Base-by-base conservation (phyloP, 2,797 vertebrate genomes). In the Odontamblyopus lacepedii region DNA sequence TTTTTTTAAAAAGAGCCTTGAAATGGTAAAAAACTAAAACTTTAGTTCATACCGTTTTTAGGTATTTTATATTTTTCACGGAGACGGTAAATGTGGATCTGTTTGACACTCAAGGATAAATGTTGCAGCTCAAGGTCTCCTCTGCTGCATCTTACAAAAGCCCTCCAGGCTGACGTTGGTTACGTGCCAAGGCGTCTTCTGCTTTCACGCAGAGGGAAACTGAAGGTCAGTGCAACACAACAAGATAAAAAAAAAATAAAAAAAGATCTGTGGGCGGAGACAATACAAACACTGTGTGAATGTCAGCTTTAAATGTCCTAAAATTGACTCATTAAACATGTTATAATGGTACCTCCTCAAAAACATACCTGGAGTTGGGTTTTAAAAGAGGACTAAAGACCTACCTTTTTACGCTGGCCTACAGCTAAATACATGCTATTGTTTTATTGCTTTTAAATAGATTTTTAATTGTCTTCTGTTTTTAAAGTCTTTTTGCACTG, bases 91-190 rank as follows among this genome's bases (percentile, higher is more conserved):
- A 86, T 78, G 74, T 75, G 61, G 87, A 16, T 59, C 74, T 83
- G 72, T 82, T 87, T 77, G 74, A 84, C 74, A 73, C 63, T 74
- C 68, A 82, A 82, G 84, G 80, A 69, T 84, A 73, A 69, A 73
- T 66, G 80, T 83, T 70, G 71, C 70, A 44, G 80, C 82, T 91
- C 85, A 91, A 91, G 85, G 85, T 81, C 87, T 73, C 9, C 26
- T 26, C 26, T 41, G 4, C 65, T 64, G 64, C 76, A 72, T 56
- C 35, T 41, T 26, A 79, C 67, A 80, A 73, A 75, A 70, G 23
- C 50, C 30, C 78, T 87, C 88, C 77, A 65, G 57, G 38, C 77
- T 84, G 71, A 76, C 77, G 84, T 86, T 81, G 77, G 82, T 74
- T 82, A 79, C 3, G 19, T 80, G 79, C 9, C 38, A 81, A 74